Percentiles rank a stretch among this genome's conserved stretches.
phyloP scores from a whole-genome alignment of 2,113 vertebrate genomes.

The Lathamus discolor region DNA sequence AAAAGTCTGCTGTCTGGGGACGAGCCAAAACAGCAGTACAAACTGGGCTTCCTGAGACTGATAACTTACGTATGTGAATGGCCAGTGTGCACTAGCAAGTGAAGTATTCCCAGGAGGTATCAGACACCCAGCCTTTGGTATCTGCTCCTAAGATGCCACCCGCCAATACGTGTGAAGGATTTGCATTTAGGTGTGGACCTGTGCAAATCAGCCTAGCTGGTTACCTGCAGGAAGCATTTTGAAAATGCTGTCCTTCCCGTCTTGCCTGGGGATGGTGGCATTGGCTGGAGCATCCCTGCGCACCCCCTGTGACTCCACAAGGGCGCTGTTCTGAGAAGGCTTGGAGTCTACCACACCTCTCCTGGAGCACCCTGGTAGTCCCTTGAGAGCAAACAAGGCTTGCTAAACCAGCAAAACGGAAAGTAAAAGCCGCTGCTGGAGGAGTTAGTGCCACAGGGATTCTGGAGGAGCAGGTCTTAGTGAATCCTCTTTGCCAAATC shows the following conservation, averaged over 20 bases:
- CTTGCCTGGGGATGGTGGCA: neutral
- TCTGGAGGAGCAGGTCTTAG: neutral
- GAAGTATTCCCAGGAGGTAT: neutral
- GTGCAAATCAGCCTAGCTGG: neutral
- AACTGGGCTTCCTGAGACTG: neutral
- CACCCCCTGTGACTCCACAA: accelerated
- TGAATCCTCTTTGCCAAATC: neutral
- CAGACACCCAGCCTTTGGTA: neutral
- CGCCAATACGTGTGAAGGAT: neutral
- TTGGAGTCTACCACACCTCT: neutral
- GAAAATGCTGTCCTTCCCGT: neutral
- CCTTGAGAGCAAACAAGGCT: neutral
- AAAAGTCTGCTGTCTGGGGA: neutral
- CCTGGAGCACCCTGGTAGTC: neutral
- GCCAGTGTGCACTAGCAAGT: neutral
- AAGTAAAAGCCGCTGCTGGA: neutral
- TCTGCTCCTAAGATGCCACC: neutral
- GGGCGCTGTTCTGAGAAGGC: neutral
- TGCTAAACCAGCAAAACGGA: neutral
- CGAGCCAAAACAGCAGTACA: neutral
- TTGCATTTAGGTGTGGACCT: neutral
- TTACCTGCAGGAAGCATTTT: neutral
- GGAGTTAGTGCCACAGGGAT: neutral
- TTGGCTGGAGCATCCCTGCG: neutral
- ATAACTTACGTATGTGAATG: neutral